Evolutionary conservation across 2,797 vertebrate genomes (phyloP).

Genomic region (Mus spretus): DNA sequence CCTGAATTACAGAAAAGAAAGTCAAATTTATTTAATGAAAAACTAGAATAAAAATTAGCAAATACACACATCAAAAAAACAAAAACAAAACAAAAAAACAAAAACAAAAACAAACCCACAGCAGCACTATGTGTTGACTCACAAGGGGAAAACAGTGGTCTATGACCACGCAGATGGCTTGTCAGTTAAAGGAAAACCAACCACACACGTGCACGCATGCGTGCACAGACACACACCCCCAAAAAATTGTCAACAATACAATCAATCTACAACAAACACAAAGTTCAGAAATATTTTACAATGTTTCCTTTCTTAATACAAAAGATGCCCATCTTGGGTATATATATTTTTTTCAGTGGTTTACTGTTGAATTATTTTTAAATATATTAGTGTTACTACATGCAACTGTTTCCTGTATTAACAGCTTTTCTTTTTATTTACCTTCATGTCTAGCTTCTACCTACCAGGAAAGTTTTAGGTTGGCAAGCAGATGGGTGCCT

Average conservation of each 20-base stretch:
- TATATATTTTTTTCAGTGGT: slow-evolving; percentile 92
- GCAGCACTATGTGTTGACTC: slow-evolving; percentile 93
- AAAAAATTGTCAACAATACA: slow-evolving; percentile 91
- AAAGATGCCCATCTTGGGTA: slow-evolving; percentile 93
- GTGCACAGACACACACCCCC: slow-evolving; percentile 22
- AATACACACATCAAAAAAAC: slow-evolving; percentile 92
- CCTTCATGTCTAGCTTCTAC: slow-evolving; percentile 87
- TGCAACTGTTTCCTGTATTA: slow-evolving; percentile 90
- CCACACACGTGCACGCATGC: background rate
- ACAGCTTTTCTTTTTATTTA: slow-evolving; percentile 89
- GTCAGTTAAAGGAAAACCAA: slow-evolving; percentile 87
- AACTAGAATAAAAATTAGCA: slow-evolving; percentile 96
- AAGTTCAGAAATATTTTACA: slow-evolving; percentile 96
- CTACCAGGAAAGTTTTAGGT: slow-evolving; percentile 84
- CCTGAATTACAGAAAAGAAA: slow-evolving; percentile 98
- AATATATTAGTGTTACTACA: slow-evolving; percentile 94
- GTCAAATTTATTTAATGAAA: slow-evolving; percentile 99
- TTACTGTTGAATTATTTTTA: slow-evolving; percentile 92
- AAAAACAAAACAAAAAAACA: slow-evolving; percentile 86
- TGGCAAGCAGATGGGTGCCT: slow-evolving; percentile 87
- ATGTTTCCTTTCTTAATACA: slow-evolving; percentile 95
- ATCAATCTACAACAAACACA: slow-evolving; percentile 96
- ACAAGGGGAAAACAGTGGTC: slow-evolving; percentile 87
- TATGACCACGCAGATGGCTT: slow-evolving; percentile 90
- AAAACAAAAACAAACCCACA: slow-evolving; percentile 88